phyloP scores from a whole-genome alignment of 2,113 vertebrate species.

The Trematomus loennbergii region DNA sequence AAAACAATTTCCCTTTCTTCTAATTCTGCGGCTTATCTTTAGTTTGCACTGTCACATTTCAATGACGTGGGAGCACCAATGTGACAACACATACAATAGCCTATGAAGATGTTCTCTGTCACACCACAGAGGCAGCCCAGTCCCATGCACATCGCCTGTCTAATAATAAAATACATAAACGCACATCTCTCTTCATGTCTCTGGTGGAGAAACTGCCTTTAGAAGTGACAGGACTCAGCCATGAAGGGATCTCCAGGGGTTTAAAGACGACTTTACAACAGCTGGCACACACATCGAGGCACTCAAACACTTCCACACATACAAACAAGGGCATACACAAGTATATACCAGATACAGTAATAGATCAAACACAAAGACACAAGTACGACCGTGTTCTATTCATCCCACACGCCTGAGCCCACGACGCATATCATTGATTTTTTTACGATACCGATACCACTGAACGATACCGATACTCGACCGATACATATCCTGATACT shows the following conservation, averaged over 20 bases:
- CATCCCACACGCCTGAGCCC: not conserved
- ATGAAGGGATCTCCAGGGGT: constrained; percentile 59
- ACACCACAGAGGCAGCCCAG: constrained; percentile 33
- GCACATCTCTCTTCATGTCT: constrained; percentile 47
- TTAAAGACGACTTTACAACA: constrained; percentile 55
- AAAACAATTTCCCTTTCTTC: constrained; percentile 5
- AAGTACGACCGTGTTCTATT: not conserved
- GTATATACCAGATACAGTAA: not conserved
- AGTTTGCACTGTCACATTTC: constrained; percentile 29
- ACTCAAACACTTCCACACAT: constrained; percentile 1
- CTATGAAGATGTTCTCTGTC: constrained; percentile 68
- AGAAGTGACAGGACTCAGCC: constrained; percentile 64
- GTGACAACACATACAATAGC: constrained; percentile 37
- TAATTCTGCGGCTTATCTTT: constrained; percentile 29
- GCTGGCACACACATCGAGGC: not conserved
- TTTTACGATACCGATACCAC: too few relatives aligned
- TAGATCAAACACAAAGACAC: not conserved
- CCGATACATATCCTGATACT: too few relatives aligned
- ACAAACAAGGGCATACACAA: constrained; percentile 14
- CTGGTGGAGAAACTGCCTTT: constrained; percentile 48
- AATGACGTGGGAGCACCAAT: constrained; percentile 16
- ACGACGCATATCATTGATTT: too few relatives aligned
- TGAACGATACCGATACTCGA: too few relatives aligned
- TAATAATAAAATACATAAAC: constrained; percentile 44
- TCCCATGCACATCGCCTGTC: constrained; percentile 51